A percentile compares a stretch with the other conserved stretches of the same genome.
These are phyloP conservation scores for Eulithis prunata DNA, from an alignment of 2,888 invertebrate genomes.

Conservation along the genomic window DNA sequence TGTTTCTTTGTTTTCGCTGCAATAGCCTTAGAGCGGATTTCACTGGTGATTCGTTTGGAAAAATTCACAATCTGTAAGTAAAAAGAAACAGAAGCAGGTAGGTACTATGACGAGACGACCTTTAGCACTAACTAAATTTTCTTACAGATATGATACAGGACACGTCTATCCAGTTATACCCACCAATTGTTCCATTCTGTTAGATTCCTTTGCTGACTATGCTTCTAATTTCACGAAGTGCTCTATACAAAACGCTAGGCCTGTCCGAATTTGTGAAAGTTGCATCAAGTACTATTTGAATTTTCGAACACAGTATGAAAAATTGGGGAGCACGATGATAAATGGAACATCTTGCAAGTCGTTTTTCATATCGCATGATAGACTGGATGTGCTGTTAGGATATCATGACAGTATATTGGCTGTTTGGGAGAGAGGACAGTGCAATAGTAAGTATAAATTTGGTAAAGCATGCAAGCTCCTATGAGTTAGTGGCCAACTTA, in stretches of 20 bases:
- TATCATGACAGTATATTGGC: slow-evolving; percentile 81
- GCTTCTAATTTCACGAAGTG: slow-evolving; percentile 85
- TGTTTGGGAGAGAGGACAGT: slow-evolving; percentile 86
- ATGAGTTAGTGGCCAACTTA: too few relatives aligned
- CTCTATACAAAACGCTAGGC: slow-evolving; percentile 84
- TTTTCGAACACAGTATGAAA: slow-evolving; percentile 78
- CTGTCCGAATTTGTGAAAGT: slow-evolving; percentile 85
- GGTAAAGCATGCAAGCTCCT: too few relatives aligned
- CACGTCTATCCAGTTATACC: slow-evolving; percentile 33
- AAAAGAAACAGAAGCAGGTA: neutral
- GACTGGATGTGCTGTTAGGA: slow-evolving; percentile 85
- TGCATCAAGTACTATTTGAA: slow-evolving; percentile 83
- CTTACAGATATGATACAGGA: slow-evolving; percentile 44
- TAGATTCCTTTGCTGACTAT: slow-evolving; percentile 78
- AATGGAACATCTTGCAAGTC: slow-evolving; percentile 85
- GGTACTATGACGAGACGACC: neutral
- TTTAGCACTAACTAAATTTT: neutral
- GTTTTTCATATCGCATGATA: slow-evolving; percentile 84
- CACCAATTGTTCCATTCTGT: slow-evolving; percentile 57
- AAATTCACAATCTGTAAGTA: slow-evolving; percentile 24
- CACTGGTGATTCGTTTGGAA: slow-evolving; percentile 14
- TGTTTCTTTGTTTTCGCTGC: slow-evolving; percentile 36
- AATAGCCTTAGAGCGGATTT: slow-evolving; percentile 45
- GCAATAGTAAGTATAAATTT: slow-evolving; percentile 78
- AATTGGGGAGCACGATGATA: slow-evolving; percentile 69